A percentile compares a stretch with the other conserved stretches of the same genome.
Conservation (phyloP, 1,140 invertebrate genomes). For the Nasonia vitripennis region DNA sequence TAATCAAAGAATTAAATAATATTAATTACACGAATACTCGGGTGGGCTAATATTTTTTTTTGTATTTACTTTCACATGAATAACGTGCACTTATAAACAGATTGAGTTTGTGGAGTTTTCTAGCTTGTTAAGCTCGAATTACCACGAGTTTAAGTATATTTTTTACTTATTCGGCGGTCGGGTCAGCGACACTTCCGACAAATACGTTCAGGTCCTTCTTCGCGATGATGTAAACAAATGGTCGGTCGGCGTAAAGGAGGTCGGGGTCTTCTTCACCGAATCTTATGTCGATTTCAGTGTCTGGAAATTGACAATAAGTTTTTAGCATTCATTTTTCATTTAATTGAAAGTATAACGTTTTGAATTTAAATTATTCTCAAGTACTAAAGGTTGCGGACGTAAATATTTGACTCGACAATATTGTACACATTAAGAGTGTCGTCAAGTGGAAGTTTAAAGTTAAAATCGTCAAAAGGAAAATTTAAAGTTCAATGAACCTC, state of each 20-base stretch:
- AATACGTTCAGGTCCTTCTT: slow-evolving; percentile 42
- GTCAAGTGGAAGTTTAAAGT: too few species aligned
- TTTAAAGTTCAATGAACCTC: not conserved
- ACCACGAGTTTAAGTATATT: not conserved
- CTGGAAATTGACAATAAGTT: not conserved
- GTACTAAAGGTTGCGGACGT: too few species aligned
- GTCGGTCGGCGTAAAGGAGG: slow-evolving; percentile 47
- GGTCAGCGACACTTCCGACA: slow-evolving; percentile 42
- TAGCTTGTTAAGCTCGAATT: not conserved
- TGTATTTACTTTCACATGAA: not conserved
- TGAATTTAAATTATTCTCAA: not conserved
- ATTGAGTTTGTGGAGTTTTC: not conserved
- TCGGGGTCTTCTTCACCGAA: slow-evolving; percentile 21
- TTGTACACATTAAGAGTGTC: too few species aligned
- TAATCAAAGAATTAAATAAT: not conserved
- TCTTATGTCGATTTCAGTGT: slow-evolving; percentile 15
- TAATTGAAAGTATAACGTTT: not conserved
- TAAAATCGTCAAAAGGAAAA: not conserved
- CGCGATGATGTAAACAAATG: slow-evolving; percentile 56
- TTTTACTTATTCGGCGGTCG: slow-evolving; percentile 17
- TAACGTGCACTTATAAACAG: not conserved
- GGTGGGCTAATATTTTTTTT: not conserved
- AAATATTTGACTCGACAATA: too few species aligned
- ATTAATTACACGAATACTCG: not conserved
- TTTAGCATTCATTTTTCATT: slow-evolving; percentile 8